Base-by-base conservation (phyloP, 1,140 invertebrate species). In the Hylaeus anthracinus region DNA sequence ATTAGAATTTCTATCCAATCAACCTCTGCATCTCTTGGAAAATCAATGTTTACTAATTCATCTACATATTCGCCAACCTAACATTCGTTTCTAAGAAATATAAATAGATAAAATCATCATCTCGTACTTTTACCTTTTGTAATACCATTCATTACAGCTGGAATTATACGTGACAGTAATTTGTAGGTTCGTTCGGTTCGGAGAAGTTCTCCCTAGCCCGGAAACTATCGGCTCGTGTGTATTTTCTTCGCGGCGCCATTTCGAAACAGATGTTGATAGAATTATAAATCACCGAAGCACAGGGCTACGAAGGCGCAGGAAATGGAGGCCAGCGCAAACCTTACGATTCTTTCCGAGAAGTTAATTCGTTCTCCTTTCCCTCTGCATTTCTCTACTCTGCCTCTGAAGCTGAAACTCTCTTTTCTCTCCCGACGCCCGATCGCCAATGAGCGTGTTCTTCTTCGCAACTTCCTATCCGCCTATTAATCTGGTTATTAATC, bases 401-500 rank as follows among this genome's bases (percentile, higher is more conserved):
- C 75, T 4, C 60, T 43, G 76, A 39, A 53, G 6, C 51, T 3
- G 2, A 3, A 9, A 5, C 0, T 26, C 12, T 64, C 53, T 72
- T 58, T 72, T 48, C 37, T 56, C 26, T 26, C 48, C 43, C 45
- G 56, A 37, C 9, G 8, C 5, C 26, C 60, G 41, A 72, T 48
- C 63, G 70, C 77, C 60, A 55, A 4, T 12, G 26, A 55, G 51
- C 51, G 45, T 15, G 48, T 51, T 75, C 26, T 60, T 72, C 70
- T 58, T 78, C 82, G 61, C 66, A 84, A 86, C 73, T 87, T 85
- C 63, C 81, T 85, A 82, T 90, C 88, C 79, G 70, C 77, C 83
- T 85, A 91, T 90, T 89, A 90, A 91, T 90, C 86, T 89, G 83
- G 84, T 90, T 91, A 90, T 90, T 91, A 89, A 90, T 91, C 89